These are phyloP conservation scores for Pterostichus niger DNA, from an alignment of 2,888 invertebrate genomes.

Conservation along the genomic window DNA sequence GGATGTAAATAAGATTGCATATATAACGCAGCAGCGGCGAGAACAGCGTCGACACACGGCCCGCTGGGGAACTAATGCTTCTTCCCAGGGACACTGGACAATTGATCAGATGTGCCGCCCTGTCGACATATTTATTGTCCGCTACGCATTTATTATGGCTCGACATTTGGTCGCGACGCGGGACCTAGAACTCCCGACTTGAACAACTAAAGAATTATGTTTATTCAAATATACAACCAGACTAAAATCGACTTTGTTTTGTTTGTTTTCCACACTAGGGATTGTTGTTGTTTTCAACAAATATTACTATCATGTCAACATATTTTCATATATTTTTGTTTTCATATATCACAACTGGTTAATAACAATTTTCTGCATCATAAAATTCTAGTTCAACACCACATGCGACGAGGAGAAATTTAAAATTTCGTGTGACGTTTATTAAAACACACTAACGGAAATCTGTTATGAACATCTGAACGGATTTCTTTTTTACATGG, in stretches of 20 bases:
- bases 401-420: no score
- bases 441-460: neutral
- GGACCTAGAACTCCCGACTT: neutral
- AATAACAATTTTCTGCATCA: no score
- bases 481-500: no score
- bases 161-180: conserved; percentile 56
- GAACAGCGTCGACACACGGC: conserved; percentile 63
- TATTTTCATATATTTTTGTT: no score
- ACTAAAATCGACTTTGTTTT: neutral
- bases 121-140: conserved; percentile 66
- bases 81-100: conserved; percentile 60
- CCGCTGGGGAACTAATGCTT: conserved; percentile 62
- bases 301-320: no score
- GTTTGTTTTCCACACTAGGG: neutral
- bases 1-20: conserved; percentile 67
- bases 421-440: no score
- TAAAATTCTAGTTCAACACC: no score
- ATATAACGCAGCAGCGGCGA: conserved; percentile 66
- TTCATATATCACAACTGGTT: no score
- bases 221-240: neutral
- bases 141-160: conserved; percentile 57
- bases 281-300: no score
- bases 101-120: conserved; percentile 62
- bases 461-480: no score
- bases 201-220: conserved; percentile 6